Conservation (phyloP, 2,113 vertebrate species). For the Dolichallabes microphthalmus region DNA sequence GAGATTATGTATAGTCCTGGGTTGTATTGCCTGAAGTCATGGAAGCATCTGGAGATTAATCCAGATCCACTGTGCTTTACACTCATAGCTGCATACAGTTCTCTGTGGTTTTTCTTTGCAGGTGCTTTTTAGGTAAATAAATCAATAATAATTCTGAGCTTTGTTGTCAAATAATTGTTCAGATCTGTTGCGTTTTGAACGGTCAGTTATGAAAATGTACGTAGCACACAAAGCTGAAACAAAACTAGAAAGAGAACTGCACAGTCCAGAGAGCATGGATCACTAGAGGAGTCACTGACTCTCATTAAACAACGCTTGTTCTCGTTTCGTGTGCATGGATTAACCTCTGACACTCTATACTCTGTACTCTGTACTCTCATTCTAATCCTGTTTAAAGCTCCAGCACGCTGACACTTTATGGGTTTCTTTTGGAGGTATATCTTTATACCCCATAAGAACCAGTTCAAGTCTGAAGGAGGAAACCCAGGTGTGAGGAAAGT, state of each 20-base stretch:
- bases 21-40: neutral
- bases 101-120: neutral
- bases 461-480: neutral
- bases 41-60: neutral
- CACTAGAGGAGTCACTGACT: neutral
- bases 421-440: neutral
- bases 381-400: conserved; percentile 37
- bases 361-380: neutral
- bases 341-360: conserved; percentile 17
- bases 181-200: neutral
- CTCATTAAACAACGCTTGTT: conserved; percentile 1
- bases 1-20: neutral
- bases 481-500: neutral
- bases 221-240: neutral
- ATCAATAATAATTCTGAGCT: neutral
- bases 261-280: neutral
- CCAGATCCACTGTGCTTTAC: neutral
- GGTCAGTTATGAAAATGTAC: neutral
- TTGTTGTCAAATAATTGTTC: neutral
- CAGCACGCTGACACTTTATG: conserved; percentile 15
- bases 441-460: neutral
- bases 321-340: conserved; percentile 6
- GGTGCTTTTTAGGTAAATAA: neutral
- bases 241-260: neutral
- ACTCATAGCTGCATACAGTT: neutral